phyloP scores from a whole-genome alignment of 2,888 invertebrate species.

The Cheilosia impressa region DNA sequence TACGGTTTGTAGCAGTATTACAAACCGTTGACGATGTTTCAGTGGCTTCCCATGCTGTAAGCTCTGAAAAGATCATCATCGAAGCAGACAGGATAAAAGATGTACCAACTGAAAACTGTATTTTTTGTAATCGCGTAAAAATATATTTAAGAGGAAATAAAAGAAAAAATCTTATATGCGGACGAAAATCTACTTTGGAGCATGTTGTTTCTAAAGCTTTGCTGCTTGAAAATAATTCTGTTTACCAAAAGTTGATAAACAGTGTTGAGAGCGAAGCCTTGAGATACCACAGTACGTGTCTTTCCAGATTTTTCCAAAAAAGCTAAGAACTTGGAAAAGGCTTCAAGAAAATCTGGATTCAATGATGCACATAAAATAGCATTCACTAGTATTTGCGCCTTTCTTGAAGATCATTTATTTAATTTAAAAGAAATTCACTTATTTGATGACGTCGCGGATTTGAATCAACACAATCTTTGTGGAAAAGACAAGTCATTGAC shows the following conservation, averaged over 20 bases:
- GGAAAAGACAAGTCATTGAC: not conserved
- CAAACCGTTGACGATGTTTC: too few species aligned
- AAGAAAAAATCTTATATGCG: not conserved
- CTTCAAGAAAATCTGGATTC: not conserved
- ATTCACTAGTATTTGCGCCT: not conserved
- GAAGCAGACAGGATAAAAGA: too few species aligned
- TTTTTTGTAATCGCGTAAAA: not conserved
- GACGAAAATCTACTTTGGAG: slow-evolving; percentile 3
- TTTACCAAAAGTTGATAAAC: slow-evolving; percentile 5
- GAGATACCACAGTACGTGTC: slow-evolving; percentile 15
- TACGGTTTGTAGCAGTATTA: not conserved
- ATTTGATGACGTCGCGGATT: slow-evolving; percentile 14
- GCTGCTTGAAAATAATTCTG: too few species aligned
- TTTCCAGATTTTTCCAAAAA: slow-evolving; percentile 24
- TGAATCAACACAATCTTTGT: slow-evolving; percentile 2
- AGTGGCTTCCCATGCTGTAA: too few species aligned
- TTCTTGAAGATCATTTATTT: slow-evolving; percentile 1
- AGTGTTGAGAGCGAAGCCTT: slow-evolving; percentile 2
- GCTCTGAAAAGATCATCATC: too few species aligned
- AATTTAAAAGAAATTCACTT: slow-evolving; percentile 5
- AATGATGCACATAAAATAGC: slow-evolving; percentile 2
- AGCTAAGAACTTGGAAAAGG: slow-evolving; percentile 25
- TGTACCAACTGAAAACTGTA: too few species aligned
- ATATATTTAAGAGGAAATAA: not conserved
- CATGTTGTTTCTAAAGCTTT: slow-evolving; percentile 20